These are phyloP conservation scores for Fragum sueziense DNA, from an alignment of 2,888 invertebrate species.

Conservation along the genomic window DNA sequence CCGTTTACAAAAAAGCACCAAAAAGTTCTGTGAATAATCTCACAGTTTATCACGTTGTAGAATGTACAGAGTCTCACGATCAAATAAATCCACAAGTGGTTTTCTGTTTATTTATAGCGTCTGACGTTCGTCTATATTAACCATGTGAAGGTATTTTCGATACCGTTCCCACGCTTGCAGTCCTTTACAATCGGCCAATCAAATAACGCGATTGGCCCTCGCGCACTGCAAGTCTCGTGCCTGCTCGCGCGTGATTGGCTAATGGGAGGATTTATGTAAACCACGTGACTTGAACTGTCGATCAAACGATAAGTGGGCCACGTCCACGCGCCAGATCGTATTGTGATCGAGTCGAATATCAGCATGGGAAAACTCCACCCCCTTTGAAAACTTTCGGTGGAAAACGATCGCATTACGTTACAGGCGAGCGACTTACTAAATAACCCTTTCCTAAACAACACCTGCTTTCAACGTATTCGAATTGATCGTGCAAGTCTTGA, in stretches of 20 bases:
- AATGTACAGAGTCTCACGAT: slow-evolving; percentile 7
- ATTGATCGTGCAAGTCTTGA: not conserved
- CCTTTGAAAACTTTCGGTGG: slow-evolving; percentile 42
- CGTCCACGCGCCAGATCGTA: slow-evolving; percentile 71
- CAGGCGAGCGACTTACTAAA: slow-evolving; percentile 57
- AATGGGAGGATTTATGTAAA: slow-evolving; percentile 46
- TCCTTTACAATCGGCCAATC: slow-evolving; percentile 72
- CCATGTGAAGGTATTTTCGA: slow-evolving; percentile 73
- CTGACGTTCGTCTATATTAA: slow-evolving; percentile 69
- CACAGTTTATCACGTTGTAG: slow-evolving; percentile 20
- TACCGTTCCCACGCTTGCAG: slow-evolving; percentile 77
- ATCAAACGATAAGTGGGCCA: slow-evolving; percentile 67
- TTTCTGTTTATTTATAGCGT: slow-evolving; percentile 66
- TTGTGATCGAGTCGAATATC: slow-evolving; percentile 67
- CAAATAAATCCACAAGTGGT: slow-evolving; percentile 58
- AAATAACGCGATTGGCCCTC: slow-evolving; percentile 32
- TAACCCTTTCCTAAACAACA: too few relatives aligned
- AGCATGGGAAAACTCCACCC: slow-evolving; percentile 79
- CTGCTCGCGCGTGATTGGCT: slow-evolving; percentile 61
- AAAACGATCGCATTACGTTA: slow-evolving; percentile 51
- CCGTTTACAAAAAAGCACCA: slow-evolving; percentile 1
- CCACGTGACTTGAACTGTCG: slow-evolving; percentile 63
- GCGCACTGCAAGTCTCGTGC: slow-evolving; percentile 59
- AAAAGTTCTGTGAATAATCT: not conserved
- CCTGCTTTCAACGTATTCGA: too few relatives aligned